These are phyloP conservation scores for Siderastrea siderea DNA, from an alignment of 92 coral and sea anemone species.

Conservation along the genomic window DNA sequence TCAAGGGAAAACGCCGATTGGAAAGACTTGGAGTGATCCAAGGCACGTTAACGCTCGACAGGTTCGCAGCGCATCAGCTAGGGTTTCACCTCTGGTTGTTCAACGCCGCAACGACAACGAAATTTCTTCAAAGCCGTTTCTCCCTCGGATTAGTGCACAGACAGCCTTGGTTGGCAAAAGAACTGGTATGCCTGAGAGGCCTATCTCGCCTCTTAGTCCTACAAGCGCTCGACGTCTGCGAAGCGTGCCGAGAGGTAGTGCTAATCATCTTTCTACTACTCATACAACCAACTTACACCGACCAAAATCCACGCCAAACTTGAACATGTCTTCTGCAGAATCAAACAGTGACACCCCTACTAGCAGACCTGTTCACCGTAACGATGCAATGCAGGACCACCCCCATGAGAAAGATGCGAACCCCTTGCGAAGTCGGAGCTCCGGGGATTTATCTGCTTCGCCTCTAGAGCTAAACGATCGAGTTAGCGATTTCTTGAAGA, in stretches of 20 bases:
- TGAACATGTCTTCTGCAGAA: conserved; percentile 6
- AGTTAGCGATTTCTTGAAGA: conserved; percentile 64
- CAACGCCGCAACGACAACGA: conserved; percentile 6
- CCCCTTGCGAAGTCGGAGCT: conserved; percentile 7
- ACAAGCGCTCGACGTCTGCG: conserved; percentile 21
- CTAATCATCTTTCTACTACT: not conserved
- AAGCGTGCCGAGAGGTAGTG: not conserved
- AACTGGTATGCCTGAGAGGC: conserved; percentile 7
- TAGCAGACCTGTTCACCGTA: not conserved
- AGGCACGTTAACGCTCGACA: conserved; percentile 4
- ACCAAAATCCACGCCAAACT: conserved; percentile 67
- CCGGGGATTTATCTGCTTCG: conserved; percentile 8
- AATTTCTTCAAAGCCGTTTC: conserved; percentile 35
- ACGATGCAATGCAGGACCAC: not conserved
- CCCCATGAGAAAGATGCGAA: not conserved
- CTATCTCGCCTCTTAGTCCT: conserved; percentile 9
- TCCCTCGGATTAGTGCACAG: conserved; percentile 65
- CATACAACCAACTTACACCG: conserved; percentile 26
- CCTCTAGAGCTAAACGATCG: conserved; percentile 55
- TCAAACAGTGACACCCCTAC: not conserved
- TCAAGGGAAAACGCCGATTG: not conserved
- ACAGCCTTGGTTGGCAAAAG: conserved; percentile 54
- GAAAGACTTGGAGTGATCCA: not conserved
- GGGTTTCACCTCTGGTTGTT: conserved; percentile 14
- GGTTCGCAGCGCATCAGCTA: not conserved